A percentile compares a stretch with the other conserved stretches of the same genome.
Evolutionary conservation across 2,113 vertebrate species (phyloP).

Genomic region (Phasianus colchicus): DNA sequence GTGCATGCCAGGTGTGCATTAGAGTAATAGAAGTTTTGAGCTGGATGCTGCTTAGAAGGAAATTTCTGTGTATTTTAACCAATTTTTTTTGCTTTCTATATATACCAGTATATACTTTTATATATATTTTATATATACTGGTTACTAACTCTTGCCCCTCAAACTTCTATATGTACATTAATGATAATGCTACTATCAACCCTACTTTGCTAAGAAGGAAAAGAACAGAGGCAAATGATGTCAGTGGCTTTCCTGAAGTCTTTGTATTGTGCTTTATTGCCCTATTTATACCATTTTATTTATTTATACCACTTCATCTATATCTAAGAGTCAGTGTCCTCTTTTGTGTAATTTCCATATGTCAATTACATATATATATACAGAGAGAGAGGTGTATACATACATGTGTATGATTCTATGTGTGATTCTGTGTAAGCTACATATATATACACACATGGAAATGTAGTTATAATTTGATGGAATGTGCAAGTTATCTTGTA

Average conservation of each 20-base stretch:
- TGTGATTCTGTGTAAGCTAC: neutral
- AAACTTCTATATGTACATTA: neutral
- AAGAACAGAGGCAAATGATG: neutral
- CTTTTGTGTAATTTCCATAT: neutral
- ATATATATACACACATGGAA: neutral
- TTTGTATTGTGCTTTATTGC: neutral
- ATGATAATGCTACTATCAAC: neutral
- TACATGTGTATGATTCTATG: neutral
- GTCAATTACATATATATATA: neutral
- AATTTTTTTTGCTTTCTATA: neutral
- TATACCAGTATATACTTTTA: neutral
- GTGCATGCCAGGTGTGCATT: neutral
- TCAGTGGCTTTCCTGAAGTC: neutral
- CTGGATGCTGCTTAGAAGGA: neutral
- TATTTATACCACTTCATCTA: neutral
- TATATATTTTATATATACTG: too few species aligned
- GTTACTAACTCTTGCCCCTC: neutral
- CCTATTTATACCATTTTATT: neutral
- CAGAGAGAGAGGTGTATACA: neutral
- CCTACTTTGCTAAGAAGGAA: neutral
- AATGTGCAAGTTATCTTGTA: slow-evolving; percentile 16
- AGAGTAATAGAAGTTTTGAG: neutral
- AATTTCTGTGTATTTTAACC: neutral
- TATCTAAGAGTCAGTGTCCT: neutral
- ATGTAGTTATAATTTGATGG: neutral